Evolutionary conservation across 1,140 invertebrate species (phyloP), one percentile per base, ranked within the genome.

Genomic region (Drosophila dunni): DNA sequence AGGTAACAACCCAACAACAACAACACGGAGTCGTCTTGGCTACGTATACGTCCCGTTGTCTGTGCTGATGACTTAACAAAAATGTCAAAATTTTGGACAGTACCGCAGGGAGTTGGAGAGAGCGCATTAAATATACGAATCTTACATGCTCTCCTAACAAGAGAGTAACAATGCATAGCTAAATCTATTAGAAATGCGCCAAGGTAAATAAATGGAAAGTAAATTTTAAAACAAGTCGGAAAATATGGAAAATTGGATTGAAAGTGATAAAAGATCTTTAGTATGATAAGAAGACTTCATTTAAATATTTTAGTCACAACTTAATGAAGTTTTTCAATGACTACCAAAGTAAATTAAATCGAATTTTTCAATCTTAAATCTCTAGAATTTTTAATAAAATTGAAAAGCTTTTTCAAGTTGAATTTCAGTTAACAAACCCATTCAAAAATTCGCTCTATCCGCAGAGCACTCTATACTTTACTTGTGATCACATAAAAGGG

Each of bases 41-140:
- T 57, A 63, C 33, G 1, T 51, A 4, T 53, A 63, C 71, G 78
- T 84, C 85, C 84, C 78, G 85, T 63, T 62, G 80, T 75, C 80
- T 80, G 80, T 74, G 78, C 69, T 89, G 84, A 89, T 89, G 84
- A 89, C 84, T 88, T 88, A 84, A 88, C 84, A 88, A 72, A 88
- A 88, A 89, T 88, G 84, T 88, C 84, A 88, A 88, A 89, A 81
- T 62, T 63, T 29, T 29, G 70, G 33, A 69, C 45, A 38, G 50
- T 57, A 44, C 40, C 34, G 36, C 38, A 15, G 24, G 24, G 24
- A 29, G 24, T 29, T 29, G 3, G 36, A 56, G 36, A 24, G 1
- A 46, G 1, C 36, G n/a, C 20, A 48, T 13, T 40, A 67, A 20
- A 46, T 48, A 51, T 24, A 36, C 77, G 64, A 53, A 73, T 53